A percentile compares a stretch with the other conserved stretches of the same genome.
Conservation (phyloP, 92 coral and sea anemone genomes). For the Plumapathes pennacea region DNA sequence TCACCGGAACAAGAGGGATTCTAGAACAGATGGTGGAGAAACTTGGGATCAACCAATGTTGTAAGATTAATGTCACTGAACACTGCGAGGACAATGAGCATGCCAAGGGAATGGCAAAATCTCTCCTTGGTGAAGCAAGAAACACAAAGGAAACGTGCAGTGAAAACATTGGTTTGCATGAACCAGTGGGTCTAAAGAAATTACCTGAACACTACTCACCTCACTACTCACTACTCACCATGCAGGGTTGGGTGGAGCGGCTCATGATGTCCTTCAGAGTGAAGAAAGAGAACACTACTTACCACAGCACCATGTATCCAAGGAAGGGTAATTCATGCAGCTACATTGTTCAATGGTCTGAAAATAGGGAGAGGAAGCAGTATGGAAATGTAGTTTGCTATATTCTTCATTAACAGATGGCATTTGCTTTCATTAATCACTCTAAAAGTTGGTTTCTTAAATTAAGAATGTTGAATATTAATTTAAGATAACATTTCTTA, state of each 20-base stretch:
- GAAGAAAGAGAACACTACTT: slow-evolving; percentile 5
- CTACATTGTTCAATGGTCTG: not conserved
- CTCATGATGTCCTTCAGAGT: not conserved
- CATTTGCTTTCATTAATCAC: not conserved
- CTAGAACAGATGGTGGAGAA: slow-evolving; percentile 18
- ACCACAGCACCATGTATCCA: slow-evolving; percentile 2
- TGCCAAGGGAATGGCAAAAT: not conserved
- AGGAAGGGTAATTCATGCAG: slow-evolving; percentile 3
- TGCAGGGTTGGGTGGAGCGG: too few relatives aligned
- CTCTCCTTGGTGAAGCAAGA: not conserved
- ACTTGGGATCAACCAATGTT: slow-evolving; percentile 21
- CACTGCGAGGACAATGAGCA: too few relatives aligned
- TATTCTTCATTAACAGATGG: not conserved
- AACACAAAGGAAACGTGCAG: not conserved
- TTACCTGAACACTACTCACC: not conserved
- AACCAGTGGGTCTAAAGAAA: not conserved
- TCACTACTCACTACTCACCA: too few relatives aligned
- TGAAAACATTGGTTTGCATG: not conserved
- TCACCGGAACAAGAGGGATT: slow-evolving; percentile 34
- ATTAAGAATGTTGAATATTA: too few relatives aligned
- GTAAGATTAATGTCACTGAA: too few relatives aligned
- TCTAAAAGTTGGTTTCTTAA: too few relatives aligned
- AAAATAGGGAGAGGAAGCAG: not conserved
- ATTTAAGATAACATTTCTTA: too few relatives aligned
- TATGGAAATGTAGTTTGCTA: slow-evolving; percentile 6